Evolutionary conservation across 37 sponge, comb jelly and placozoan species (phyloP).

Genomic region (Oopsacas minuta): DNA sequence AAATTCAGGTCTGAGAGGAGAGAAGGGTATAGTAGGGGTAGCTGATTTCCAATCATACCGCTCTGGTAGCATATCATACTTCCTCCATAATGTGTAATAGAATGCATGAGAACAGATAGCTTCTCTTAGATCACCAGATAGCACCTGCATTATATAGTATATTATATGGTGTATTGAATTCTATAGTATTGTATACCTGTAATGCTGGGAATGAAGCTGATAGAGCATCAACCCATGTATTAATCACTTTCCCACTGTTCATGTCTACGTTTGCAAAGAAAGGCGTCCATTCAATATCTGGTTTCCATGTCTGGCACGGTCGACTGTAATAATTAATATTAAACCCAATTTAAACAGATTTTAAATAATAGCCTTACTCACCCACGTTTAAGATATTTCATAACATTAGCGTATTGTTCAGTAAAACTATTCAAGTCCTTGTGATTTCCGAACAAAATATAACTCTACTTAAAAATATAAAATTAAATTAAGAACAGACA

Average conservation of each 20-base stretch:
- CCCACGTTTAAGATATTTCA: constrained; percentile 64
- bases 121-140: constrained; percentile 79
- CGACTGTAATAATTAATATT: background rate
- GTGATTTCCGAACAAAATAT: constrained; percentile 76
- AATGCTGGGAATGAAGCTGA: constrained; percentile 85
- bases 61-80: constrained; percentile 82
- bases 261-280: constrained; percentile 80
- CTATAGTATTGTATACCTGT: constrained; percentile 35
- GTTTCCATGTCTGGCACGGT: background rate
- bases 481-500: too few relatives aligned
- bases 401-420: constrained; percentile 51
- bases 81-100: constrained; percentile 79
- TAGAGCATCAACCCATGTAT: constrained; percentile 83
- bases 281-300: constrained; percentile 19
- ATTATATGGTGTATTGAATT: background rate
- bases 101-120: constrained; percentile 90
- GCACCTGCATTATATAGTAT: constrained; percentile 34
- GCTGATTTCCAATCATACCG: constrained; percentile 65
- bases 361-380: constrained; percentile 22
- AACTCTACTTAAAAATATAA: constrained; percentile 42
- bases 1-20: constrained; percentile 89
- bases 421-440: constrained; percentile 79
- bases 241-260: constrained; percentile 48
- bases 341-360: too few relatives aligned
- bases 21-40: constrained; percentile 60